Percentiles rank a stretch among this genome's conserved stretches.
phyloP scores from a whole-genome alignment of 2,797 vertebrate genomes.

The Furcifer pardalis region DNA sequence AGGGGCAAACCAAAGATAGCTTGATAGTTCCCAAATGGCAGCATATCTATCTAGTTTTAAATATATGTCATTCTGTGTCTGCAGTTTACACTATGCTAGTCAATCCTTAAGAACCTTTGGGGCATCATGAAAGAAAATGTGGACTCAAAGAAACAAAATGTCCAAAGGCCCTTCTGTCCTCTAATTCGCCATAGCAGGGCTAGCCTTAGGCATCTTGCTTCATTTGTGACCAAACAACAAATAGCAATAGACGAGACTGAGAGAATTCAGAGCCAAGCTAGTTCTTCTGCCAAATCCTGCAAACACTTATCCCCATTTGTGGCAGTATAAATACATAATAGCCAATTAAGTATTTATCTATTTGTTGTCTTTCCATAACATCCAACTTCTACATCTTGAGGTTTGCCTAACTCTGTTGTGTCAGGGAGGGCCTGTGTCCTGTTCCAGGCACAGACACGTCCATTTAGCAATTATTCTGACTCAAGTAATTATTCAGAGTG shows the following conservation, averaged over 20 bases:
- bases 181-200: not conserved
- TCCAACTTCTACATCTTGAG: not conserved
- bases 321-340: not conserved
- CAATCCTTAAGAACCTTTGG: slow-evolving; percentile 27
- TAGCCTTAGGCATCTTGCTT: not conserved
- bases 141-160: slow-evolving; percentile 14
- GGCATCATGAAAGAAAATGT: slow-evolving; percentile 33
- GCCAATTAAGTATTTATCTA: too few species aligned
- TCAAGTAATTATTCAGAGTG: not conserved
- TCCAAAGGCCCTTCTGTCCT: not conserved
- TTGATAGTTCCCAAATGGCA: slow-evolving; percentile 34
- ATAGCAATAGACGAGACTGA: too few species aligned
- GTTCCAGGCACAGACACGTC: not conserved
- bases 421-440: not conserved
- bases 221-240: not conserved
- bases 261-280: too few species aligned
- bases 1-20: slow-evolving; percentile 32
- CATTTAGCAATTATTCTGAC: not conserved
- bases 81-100: slow-evolving; percentile 21
- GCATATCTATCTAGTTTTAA: slow-evolving; percentile 32
- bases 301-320: not conserved
- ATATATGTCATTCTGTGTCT: slow-evolving; percentile 29
- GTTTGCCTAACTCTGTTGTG: too few species aligned
- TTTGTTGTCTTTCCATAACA: not conserved
- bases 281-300: not conserved